A percentile compares a stretch with the other conserved stretches of the same genome.
phyloP scores from a whole-genome alignment of 1,140 invertebrate species.

The Heliconius nattereri region DNA sequence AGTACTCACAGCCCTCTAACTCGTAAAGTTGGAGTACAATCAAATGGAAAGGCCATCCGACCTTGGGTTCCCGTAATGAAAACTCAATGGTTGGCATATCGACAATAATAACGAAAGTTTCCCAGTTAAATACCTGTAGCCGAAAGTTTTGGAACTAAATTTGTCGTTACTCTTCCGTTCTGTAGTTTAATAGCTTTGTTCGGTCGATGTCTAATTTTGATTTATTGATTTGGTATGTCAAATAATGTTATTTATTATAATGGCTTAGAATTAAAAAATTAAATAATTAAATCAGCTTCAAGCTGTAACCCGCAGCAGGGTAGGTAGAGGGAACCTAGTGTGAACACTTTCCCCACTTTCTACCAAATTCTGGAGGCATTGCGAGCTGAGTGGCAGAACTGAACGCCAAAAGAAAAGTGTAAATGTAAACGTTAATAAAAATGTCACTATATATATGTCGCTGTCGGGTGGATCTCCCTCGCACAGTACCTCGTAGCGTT shows the following conservation, averaged over 20 bases:
- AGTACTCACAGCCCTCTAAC: background rate
- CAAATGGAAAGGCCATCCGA: constrained; percentile 20
- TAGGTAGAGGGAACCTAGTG: too few species aligned
- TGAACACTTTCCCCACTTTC: too few species aligned
- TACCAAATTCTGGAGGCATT: too few species aligned
- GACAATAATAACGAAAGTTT: constrained; percentile 39
- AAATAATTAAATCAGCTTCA: too few species aligned
- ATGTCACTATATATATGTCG: too few species aligned
- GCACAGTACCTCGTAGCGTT: too few species aligned
- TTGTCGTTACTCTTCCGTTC: constrained; percentile 28
- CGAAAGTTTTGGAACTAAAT: constrained; percentile 29
- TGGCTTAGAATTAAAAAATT: background rate
- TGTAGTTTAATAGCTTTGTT: constrained; percentile 23
- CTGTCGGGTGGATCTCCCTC: too few species aligned
- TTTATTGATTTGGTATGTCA: background rate
- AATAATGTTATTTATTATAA: background rate
- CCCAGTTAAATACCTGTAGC: constrained; percentile 32
- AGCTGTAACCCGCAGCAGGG: too few species aligned
- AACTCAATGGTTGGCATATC: constrained; percentile 41
- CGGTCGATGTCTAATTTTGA: constrained; percentile 18
- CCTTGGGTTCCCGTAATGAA: constrained; percentile 40
- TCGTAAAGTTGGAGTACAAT: constrained; percentile 26
- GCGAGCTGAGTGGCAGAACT: too few species aligned
- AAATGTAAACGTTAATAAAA: too few species aligned
- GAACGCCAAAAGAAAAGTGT: too few species aligned